Percentiles rank a stretch among this genome's conserved stretches.
These are phyloP conservation scores for Strix uralensis DNA, from an alignment of 2,113 vertebrate species.

Conservation along the genomic window DNA sequence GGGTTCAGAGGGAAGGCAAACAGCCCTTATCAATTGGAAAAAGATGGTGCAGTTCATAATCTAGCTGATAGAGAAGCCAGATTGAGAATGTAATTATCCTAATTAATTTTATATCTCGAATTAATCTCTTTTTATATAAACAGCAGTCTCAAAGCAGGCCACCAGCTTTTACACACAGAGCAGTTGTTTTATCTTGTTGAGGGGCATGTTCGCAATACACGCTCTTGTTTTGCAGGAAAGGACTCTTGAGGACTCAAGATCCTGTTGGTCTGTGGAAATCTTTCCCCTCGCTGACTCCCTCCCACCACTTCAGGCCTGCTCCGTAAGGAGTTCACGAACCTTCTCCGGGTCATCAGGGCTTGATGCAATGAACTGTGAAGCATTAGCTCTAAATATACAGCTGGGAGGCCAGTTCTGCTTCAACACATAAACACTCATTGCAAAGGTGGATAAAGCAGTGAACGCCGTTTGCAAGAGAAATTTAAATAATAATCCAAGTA, in stretches of 20 bases:
- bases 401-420: constrained; percentile 42
- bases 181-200: neutral
- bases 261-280: neutral
- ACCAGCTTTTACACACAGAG: neutral
- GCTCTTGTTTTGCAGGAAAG: neutral
- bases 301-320: neutral
- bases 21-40: neutral
- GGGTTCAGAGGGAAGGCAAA: neutral
- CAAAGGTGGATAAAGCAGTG: neutral
- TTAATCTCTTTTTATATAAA: neutral
- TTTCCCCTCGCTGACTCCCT: neutral
- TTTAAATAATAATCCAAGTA: neutral
- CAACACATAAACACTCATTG: neutral
- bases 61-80: constrained; percentile 1
- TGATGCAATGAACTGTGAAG: constrained; percentile 50
- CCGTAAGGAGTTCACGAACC: constrained; percentile 30
- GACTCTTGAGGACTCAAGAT: neutral
- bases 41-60: neutral
- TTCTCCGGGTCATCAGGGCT: constrained; percentile 30
- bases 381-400: constrained; percentile 59
- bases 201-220: neutral
- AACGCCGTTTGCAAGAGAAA: neutral
- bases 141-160: constrained; percentile 20
- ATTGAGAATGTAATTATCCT: constrained; percentile 50
- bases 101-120: constrained; percentile 36